Conservation (phyloP, 2,888 invertebrate genomes). For the Tipula confusa region DNA sequence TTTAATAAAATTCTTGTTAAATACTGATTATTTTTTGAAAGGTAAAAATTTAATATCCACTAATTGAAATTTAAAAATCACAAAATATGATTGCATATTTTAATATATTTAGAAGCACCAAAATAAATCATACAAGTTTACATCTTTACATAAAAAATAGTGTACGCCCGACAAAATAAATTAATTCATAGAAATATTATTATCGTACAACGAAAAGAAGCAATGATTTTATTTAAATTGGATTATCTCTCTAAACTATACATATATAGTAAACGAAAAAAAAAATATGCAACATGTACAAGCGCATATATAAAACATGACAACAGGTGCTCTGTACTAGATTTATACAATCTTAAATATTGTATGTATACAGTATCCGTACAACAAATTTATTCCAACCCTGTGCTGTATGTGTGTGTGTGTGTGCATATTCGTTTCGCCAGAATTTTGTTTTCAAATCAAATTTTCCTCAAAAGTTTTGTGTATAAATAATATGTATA, state of each 20-base stretch:
- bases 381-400: not conserved
- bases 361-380: not conserved
- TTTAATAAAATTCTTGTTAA: too few relatives aligned
- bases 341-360: not conserved
- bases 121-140: too few relatives aligned
- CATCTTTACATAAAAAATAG: too few relatives aligned
- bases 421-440: too few relatives aligned
- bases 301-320: not conserved
- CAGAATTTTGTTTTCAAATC: not conserved
- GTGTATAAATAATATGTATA: too few relatives aligned
- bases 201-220: not conserved
- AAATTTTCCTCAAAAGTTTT: not conserved
- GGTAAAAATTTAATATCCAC: too few relatives aligned
- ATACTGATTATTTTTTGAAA: too few relatives aligned
- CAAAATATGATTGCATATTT: too few relatives aligned
- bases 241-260: not conserved
- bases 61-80: too few relatives aligned
- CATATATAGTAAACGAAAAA: not conserved
- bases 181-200: not conserved
- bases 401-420: not conserved
- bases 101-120: too few relatives aligned
- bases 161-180: not conserved
- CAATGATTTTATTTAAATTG: not conserved
- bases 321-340: not conserved
- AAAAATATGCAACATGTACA: not conserved